Evolutionary conservation across 2,797 vertebrate genomes (phyloP), one percentile per base, ranked within the genome.

Genomic region (Gymnodraco acuticeps): DNA sequence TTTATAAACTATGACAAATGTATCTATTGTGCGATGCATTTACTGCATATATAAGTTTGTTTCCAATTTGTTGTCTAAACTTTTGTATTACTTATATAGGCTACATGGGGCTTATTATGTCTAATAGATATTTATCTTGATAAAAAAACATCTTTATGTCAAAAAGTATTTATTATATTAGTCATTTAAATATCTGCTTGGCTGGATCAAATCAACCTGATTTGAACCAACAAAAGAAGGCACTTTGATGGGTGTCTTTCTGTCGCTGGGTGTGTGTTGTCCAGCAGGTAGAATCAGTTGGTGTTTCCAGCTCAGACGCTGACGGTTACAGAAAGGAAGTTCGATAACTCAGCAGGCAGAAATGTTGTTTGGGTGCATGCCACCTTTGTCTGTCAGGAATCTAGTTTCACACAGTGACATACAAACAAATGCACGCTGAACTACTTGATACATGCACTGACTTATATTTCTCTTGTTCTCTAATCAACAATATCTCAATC

Each of bases 291-390:
- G n/a, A 71, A 81, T 86, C 43, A 64, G 78, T 1, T 42, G 0
- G 31, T 53, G 11, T 46, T 62, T 58, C 3, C 19, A 51, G 38
- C 63, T n/a, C 60, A 20, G 2, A 1, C 2, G 7, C 0, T 1
- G 4, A 48, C 3, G 1, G 16, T 38, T 38, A 16, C 3, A 42
- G 5, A 27, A 45, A 61, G 54, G 55, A 31, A 38, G 52, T 9
- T 13, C n/a, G 41, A 65, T 6, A 45, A 10, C 17, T 71, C 58
- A 48, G 23, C 23, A 8, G 3, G 20, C 1, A 70, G 53, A 63
- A 81, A 89, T 80, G 64, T 38, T 19, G 83, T 19, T 14, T 0
- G 75, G 43, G n/a, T 11, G 17, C 56, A 85, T 81, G 31, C 63
- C 70, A 15, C 2, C 20, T 12, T 27, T 20, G 19, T 15, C 5